Evolutionary conservation across 2,888 invertebrate genomes (phyloP).

Genomic region (Tortrix viridana): DNA sequence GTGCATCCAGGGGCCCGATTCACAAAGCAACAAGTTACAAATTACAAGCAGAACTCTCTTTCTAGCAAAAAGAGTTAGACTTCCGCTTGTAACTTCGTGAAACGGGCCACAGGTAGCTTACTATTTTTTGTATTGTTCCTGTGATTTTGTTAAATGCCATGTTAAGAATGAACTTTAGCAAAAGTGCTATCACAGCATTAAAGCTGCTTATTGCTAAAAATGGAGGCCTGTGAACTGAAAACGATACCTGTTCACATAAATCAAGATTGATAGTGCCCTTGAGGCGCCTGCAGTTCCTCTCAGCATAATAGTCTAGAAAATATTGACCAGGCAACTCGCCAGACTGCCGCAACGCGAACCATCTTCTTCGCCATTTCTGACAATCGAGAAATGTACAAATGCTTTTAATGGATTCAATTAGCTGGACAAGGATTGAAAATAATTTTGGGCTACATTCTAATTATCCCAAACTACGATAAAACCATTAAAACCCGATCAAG

Average conservation of each 20-base stretch:
- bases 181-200: background rate
- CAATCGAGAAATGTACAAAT: slow-evolving; percentile 20
- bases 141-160: too few relatives aligned
- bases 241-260: slow-evolving; percentile 95
- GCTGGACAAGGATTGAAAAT: background rate
- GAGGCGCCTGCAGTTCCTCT: slow-evolving; percentile 91
- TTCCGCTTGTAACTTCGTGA: too few relatives aligned
- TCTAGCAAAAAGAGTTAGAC: too few relatives aligned
- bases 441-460: slow-evolving; percentile 39
- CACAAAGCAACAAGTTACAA: too few relatives aligned
- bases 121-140: too few relatives aligned
- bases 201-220: background rate
- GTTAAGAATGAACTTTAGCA: too few relatives aligned
- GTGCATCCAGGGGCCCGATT: too few relatives aligned
- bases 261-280: slow-evolving; percentile 97
- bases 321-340: slow-evolving; percentile 97
- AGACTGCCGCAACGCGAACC: slow-evolving; percentile 96
- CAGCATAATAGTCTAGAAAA: slow-evolving; percentile 96
- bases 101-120: too few relatives aligned
- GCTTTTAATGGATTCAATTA: background rate
- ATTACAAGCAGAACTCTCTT: too few relatives aligned
- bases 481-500: slow-evolving; percentile 39
- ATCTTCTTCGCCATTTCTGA: slow-evolving; percentile 97
- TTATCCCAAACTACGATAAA: slow-evolving; percentile 43
- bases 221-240: background rate